Conservation (phyloP, 1,140 invertebrate species). For the Zaprionus vittiger region DNA sequence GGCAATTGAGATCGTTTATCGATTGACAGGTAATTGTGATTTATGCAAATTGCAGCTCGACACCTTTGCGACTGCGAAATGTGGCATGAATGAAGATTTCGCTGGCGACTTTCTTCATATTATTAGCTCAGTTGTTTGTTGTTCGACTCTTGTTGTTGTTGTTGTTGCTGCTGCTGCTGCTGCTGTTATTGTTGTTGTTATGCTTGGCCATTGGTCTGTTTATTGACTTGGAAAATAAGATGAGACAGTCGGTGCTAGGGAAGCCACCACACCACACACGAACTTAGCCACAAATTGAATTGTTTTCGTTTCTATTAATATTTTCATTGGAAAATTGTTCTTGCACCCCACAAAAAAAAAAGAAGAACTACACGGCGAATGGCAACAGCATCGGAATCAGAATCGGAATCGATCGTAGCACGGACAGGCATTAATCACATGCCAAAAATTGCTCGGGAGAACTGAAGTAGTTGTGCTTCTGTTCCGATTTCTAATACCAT, state of each 20-base stretch:
- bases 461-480: constrained; percentile 62
- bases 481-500: constrained; percentile 32
- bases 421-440: constrained; percentile 76
- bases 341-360: constrained; percentile 69
- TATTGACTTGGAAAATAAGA: constrained; percentile 71
- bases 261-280: constrained; percentile 50
- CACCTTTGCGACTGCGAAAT: constrained; percentile 54
- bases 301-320: constrained; percentile 82
- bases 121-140: constrained; percentile 28
- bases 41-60: constrained; percentile 74
- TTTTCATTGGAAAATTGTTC: constrained; percentile 77
- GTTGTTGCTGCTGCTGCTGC: constrained; percentile 12
- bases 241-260: constrained; percentile 24
- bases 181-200: constrained; percentile 41
- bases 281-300: constrained; percentile 48
- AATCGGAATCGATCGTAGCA: constrained; percentile 23
- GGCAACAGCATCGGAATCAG: constrained; percentile 1
- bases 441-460: constrained; percentile 28
- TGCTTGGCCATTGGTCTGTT: constrained; percentile 56
- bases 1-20: constrained; percentile 65
- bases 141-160: constrained; percentile 9
- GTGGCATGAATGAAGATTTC: constrained; percentile 41
- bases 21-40: constrained; percentile 80
- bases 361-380: constrained; percentile 2
- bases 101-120: constrained; percentile 55